Evolutionary conservation across 2,797 vertebrate species (phyloP).

Genomic region (Mionectes olivaceus): DNA sequence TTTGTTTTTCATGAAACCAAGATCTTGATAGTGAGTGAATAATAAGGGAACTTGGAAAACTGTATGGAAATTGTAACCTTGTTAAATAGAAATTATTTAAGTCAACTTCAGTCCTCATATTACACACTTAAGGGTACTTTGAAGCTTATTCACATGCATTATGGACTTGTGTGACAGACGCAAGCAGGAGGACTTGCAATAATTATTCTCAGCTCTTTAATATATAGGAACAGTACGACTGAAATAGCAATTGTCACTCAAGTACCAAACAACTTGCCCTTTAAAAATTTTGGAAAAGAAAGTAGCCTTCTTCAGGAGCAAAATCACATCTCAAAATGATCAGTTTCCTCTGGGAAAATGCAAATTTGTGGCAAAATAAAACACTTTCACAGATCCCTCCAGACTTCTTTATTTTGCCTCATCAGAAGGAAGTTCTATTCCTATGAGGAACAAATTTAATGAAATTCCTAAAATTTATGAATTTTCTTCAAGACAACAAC

Average conservation of each 20-base stretch:
- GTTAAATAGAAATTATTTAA: background rate
- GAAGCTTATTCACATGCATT: background rate
- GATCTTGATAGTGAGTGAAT: background rate
- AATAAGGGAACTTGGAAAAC: background rate
- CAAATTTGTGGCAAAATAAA: background rate
- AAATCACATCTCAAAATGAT: background rate
- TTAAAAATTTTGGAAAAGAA: background rate
- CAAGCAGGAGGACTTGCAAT: background rate
- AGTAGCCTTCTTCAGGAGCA: background rate
- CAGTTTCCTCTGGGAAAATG: background rate
- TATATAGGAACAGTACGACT: background rate
- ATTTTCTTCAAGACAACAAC: background rate
- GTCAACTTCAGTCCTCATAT: background rate
- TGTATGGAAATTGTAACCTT: background rate
- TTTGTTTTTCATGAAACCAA: background rate
- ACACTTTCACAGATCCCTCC: background rate
- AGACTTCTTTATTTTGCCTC: background rate
- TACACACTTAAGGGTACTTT: background rate
- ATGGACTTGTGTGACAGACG: background rate
- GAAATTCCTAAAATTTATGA: background rate
- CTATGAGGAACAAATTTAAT: background rate
- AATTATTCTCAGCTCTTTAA: background rate
- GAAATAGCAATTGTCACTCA: background rate
- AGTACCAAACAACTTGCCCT: background rate
- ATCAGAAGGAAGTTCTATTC: background rate